Base-by-base conservation (phyloP, 2,113 vertebrate genomes). In the Rhegmatorhina hoffmannsi region DNA sequence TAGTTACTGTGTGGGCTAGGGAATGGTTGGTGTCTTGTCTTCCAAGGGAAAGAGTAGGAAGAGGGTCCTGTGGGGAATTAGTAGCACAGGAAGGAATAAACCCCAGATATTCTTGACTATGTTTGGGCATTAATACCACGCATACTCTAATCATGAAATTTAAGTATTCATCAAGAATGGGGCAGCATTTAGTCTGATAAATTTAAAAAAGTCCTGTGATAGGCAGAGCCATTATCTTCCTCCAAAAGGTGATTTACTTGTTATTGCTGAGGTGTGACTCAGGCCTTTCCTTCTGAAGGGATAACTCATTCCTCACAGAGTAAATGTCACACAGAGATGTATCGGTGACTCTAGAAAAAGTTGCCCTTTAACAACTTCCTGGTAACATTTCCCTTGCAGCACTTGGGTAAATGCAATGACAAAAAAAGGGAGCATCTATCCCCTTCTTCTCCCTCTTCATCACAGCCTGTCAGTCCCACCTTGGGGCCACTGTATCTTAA, bases 241-340 rank as follows among this genome's bases (percentile, higher is more conserved):
- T 95, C 47, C 67, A 92, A 72, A 85, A 93, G 63, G 72, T 91
- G 94, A 95, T 97, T 95, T 95, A 93, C 94, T 96, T 96, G 84
- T 96, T 97, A 91, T 93, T 96, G 83, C 90, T 87, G 92, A 66
- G 83, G 96, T 96, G 72, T 97, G 94, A 97, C 69, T 96, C 90
- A 97, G 84, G 89, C 40, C 75, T 97, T 97, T 95, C 69, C 77
- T 93, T 95, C 94, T 89, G 75, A 95, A 97, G 87, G 89, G 82
- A 96, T 96, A 97, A 97, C 95, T 97, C 95, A 97, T 96, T 95
- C 89, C 90, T 93, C 90, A 85, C 53, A 90, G 94, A 97, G 75
- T 95, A 97, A 98, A 97, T 96, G 94, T 96, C 74, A n/a, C 81
- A 79, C 1, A 0, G 53, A 96, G 95, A 97, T 94, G 73, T 96